A percentile compares a stretch with the other conserved stretches of the same genome.
These are phyloP conservation scores for Liposcelis brunnea DNA, from an alignment of 2,888 invertebrate genomes.

Conservation along the genomic window DNA sequence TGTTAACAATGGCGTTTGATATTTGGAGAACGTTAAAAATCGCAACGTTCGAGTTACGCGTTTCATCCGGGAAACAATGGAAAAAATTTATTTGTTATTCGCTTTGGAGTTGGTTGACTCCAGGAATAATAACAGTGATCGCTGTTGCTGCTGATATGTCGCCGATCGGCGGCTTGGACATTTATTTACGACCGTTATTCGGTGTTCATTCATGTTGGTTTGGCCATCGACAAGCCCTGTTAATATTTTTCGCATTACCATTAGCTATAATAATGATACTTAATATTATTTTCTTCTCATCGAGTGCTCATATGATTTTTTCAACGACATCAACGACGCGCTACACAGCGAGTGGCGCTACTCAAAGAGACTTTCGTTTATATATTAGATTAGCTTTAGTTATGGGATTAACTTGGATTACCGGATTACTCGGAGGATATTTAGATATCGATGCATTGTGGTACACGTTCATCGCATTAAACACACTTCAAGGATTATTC, in stretches of 20 bases:
- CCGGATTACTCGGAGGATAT: conserved; percentile 28
- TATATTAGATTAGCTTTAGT: conserved; percentile 29
- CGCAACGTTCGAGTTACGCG: conserved; percentile 29
- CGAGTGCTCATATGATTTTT: conserved; percentile 27
- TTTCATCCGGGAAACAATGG: conserved; percentile 25
- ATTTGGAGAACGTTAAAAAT: conserved; percentile 28
- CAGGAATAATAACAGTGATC: conserved; percentile 23
- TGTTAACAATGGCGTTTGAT: conserved; percentile 34
- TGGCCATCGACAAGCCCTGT: conserved; percentile 28
- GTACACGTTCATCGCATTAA: conserved; percentile 29
- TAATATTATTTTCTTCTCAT: conserved; percentile 27
- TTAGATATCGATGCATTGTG: conserved; percentile 26
- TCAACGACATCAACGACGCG: conserved; percentile 23
- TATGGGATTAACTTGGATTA: conserved; percentile 32
- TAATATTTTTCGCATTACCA: conserved; percentile 33
- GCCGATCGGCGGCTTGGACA: conserved; percentile 15
- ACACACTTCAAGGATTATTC: conserved; percentile 31
- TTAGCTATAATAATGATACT: conserved; percentile 26
- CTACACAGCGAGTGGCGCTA: conserved; percentile 20
- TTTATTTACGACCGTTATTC: conserved; percentile 27
- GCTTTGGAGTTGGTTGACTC: conserved; percentile 27
- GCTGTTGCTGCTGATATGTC: conserved; percentile 24
- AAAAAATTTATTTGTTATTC: conserved; percentile 27
- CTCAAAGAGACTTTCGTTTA: conserved; percentile 25
- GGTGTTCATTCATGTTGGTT: conserved; percentile 33